Percentiles rank a stretch among this genome's conserved stretches.
These are phyloP conservation scores for Paratrypauchen microcephalus DNA, from an alignment of 2,797 vertebrate genomes.

Conservation along the genomic window DNA sequence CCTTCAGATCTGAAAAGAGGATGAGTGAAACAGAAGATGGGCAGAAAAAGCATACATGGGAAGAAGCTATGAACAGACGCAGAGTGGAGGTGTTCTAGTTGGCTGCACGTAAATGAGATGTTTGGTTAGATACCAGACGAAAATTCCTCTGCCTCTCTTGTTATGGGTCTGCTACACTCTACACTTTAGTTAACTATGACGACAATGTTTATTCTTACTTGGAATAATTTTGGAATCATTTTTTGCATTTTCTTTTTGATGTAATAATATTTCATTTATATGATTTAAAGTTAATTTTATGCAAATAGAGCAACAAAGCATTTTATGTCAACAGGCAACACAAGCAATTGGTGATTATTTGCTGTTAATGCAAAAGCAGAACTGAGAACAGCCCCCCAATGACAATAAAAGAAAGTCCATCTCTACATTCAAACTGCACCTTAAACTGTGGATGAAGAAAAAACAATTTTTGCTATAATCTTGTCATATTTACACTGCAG, in stretches of 20 bases:
- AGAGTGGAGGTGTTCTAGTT: conserved; percentile 40
- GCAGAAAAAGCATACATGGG: conserved; percentile 14
- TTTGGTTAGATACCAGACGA: conserved; percentile 36
- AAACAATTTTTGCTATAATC: no score
- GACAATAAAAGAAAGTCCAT: no score
- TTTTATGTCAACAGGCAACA: no score
- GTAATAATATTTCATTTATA: background rate
- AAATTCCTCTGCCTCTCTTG: conserved; percentile 37
- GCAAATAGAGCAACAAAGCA: background rate
- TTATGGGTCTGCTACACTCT: background rate
- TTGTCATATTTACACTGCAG: no score
- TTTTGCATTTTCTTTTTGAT: background rate
- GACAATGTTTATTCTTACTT: background rate
- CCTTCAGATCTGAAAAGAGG: conserved; percentile 5
- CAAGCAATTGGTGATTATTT: no score
- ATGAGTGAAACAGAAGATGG: background rate
- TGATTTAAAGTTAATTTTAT: background rate
- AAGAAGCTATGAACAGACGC: conserved; percentile 8
- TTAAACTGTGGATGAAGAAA: no score
- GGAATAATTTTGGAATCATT: background rate
- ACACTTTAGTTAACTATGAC: background rate
- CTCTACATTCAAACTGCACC: no score
- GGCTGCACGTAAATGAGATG: conserved; percentile 52
- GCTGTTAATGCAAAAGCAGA: no score
- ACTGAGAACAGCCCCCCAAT: no score